Percentiles rank a stretch among this genome's conserved stretches.
Conservation (phyloP, 2,888 invertebrate species). For the Alloplasta piceator region DNA sequence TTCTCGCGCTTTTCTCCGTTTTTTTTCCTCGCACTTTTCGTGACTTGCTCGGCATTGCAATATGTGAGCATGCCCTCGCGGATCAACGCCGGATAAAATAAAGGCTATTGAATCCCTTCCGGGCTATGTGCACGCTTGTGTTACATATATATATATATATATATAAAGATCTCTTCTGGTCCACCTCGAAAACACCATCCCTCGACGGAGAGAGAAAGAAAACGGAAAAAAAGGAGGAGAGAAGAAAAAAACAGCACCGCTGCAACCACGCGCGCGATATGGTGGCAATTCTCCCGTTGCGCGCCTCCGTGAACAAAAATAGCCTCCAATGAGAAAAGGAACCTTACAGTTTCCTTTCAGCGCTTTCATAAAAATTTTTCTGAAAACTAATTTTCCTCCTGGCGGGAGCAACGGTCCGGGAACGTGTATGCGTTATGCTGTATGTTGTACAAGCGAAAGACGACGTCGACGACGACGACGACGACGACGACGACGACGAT, state of each 20-base stretch:
- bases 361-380: conserved; percentile 82
- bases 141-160: not conserved
- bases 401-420: conserved; percentile 70
- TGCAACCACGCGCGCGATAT: conserved; percentile 19
- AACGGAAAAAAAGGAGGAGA: not conserved
- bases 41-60: conserved; percentile 37
- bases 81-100: conserved; percentile 80
- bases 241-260: not conserved
- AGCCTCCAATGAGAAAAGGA: conserved; percentile 82
- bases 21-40: conserved; percentile 27
- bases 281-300: conserved; percentile 55
- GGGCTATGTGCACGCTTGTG: conserved; percentile 24
- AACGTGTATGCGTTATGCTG: conserved; percentile 57
- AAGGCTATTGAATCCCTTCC: conserved; percentile 81
- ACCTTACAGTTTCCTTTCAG: conserved; percentile 82
- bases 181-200: not conserved
- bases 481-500: conserved; percentile 32
- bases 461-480: conserved; percentile 37
- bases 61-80: conserved; percentile 59
- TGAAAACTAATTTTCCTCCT: conserved; percentile 83
- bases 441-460: conserved; percentile 67
- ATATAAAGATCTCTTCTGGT: conserved; percentile 19
- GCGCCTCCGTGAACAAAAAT: conserved; percentile 79
- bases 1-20: conserved; percentile 20
- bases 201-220: not conserved